A percentile compares a stretch with the other conserved stretches of the same genome.
Conservation (phyloP, 2,113 vertebrate genomes). For the Coptodon bakossiorum region DNA sequence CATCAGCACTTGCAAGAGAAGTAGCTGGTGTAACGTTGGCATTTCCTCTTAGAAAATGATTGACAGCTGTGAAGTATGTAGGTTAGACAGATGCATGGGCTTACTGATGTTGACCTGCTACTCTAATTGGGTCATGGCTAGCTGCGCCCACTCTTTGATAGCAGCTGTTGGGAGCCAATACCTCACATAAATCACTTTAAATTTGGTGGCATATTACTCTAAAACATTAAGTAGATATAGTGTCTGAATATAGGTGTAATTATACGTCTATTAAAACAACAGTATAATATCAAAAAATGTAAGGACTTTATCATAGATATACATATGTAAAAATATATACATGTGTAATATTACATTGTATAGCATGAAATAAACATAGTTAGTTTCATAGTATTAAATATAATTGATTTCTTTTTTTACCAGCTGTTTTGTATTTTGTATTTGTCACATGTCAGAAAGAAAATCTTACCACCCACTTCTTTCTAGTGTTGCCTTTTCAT, state of each 20-base stretch:
- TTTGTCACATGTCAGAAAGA: background rate
- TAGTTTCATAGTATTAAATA: background rate
- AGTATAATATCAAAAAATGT: accelerated
- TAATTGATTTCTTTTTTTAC: background rate
- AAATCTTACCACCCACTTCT: background rate
- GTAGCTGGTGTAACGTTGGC: background rate
- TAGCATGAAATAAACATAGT: background rate
- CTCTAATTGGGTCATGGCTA: background rate
- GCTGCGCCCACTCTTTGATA: background rate
- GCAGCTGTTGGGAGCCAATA: background rate
- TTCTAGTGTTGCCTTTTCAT: background rate
- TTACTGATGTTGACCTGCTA: background rate
- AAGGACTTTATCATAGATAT: background rate
- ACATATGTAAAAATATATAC: background rate
- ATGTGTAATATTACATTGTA: background rate
- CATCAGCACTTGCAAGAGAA: background rate
- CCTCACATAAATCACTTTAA: background rate
- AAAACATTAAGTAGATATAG: background rate
- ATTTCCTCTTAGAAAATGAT: background rate
- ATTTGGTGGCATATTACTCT: background rate
- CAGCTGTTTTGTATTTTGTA: background rate
- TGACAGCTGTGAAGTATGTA: background rate
- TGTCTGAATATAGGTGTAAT: background rate
- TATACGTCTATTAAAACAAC: background rate
- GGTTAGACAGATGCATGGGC: background rate